These are phyloP conservation scores for Arctocebus calabarensis DNA, from an alignment of 2,797 vertebrate genomes.

Conservation along the genomic window DNA sequence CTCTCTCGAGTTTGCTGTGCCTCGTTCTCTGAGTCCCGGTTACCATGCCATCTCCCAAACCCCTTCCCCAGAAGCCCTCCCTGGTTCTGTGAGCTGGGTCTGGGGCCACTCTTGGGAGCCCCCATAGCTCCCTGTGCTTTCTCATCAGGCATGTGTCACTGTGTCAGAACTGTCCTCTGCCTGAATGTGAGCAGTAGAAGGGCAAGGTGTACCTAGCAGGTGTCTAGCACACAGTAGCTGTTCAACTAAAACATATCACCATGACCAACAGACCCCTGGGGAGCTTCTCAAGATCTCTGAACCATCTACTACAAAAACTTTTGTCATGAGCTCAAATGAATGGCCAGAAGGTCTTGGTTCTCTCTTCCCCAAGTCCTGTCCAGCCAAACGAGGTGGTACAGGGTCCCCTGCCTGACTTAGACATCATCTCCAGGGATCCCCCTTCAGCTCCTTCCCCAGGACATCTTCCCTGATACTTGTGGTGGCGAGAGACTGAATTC, in stretches of 20 bases:
- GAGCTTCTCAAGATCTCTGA: background rate
- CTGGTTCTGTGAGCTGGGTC: background rate
- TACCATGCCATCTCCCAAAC: background rate
- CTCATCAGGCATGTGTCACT: background rate
- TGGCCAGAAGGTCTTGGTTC: background rate
- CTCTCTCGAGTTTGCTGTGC: background rate
- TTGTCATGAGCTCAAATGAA: background rate
- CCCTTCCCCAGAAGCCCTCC: background rate
- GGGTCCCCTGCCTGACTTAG: background rate
- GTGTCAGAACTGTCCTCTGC: background rate
- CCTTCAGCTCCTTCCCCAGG: background rate
- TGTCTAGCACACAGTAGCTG: background rate
- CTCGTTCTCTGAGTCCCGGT: rapidly evolving
- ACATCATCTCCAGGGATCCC: background rate
- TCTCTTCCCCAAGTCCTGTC: background rate
- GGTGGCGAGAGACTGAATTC: background rate
- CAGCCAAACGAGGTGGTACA: background rate
- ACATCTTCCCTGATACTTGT: background rate
- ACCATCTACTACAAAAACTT: background rate
- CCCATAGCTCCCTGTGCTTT: background rate
- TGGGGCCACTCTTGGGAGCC: background rate
- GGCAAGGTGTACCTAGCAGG: background rate
- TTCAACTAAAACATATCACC: background rate
- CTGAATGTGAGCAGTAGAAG: background rate
- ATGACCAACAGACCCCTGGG: background rate